These are phyloP conservation scores for Stichopus chloronotus DNA, from an alignment of 35 echinoderm and acorn worm genomes.

Conservation along the genomic window DNA sequence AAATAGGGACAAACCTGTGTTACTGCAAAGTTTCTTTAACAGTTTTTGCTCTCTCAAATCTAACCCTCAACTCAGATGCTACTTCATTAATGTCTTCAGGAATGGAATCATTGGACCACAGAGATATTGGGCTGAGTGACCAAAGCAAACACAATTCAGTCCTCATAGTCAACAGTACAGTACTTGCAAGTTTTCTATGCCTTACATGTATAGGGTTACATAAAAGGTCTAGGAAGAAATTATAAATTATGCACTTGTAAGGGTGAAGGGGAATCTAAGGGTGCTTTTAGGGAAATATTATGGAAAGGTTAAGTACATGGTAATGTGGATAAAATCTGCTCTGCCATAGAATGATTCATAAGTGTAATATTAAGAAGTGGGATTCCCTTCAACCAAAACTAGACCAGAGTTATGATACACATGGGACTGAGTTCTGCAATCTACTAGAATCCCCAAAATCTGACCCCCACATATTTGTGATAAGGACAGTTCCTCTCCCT, in stretches of 20 bases:
- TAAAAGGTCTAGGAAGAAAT: neutral
- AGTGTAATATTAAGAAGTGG: neutral
- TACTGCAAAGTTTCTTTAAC: conserved; percentile 58
- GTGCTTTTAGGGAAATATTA: neutral
- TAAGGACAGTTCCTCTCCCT: neutral
- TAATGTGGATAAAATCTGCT: neutral
- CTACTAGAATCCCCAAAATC: conserved; percentile 1
- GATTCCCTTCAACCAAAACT: conserved; percentile 10
- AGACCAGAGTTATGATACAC: neutral
- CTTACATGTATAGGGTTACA: neutral
- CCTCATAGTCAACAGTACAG: neutral
- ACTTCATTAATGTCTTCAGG: neutral
- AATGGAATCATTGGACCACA: neutral
- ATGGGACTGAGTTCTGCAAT: neutral
- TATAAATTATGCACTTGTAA: neutral
- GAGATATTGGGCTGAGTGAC: neutral
- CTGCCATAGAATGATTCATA: neutral
- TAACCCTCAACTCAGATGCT: neutral
- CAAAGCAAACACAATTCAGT: neutral
- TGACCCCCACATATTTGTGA: neutral
- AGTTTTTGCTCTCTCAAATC: conserved; percentile 57
- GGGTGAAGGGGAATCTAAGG: neutral
- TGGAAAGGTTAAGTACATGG: neutral
- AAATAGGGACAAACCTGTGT: conserved; percentile 37
- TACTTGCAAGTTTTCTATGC: neutral